phyloP scores from a whole-genome alignment of 1,140 invertebrate species.

The Semibalanus balanoides region DNA sequence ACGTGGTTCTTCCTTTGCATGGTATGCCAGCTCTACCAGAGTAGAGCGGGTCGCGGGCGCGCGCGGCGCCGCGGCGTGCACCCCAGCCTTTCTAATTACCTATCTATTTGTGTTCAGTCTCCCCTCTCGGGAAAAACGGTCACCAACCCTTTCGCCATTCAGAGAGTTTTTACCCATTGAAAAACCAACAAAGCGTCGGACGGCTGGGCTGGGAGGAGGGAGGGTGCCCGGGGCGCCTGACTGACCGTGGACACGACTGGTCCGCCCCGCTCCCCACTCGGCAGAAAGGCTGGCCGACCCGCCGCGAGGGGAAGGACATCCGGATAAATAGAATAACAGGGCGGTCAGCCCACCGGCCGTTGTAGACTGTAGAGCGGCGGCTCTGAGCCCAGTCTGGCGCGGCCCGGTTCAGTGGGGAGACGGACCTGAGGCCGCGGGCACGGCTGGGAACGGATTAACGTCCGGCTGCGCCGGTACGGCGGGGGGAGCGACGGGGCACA shows the following conservation, averaged over 20 bases:
- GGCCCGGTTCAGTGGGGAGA: too few species aligned
- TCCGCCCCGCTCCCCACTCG: background rate
- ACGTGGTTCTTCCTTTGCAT: too few species aligned
- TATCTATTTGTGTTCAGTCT: background rate
- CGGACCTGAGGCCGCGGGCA: background rate
- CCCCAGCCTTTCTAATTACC: background rate
- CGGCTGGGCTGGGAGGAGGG: background rate
- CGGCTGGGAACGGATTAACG: background rate
- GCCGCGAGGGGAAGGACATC: background rate
- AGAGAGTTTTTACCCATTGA: conserved; percentile 1
- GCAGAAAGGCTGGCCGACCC: background rate
- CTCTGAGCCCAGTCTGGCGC: background rate
- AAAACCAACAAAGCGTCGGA: background rate
- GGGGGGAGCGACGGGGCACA: background rate
- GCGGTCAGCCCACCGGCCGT: too few species aligned
- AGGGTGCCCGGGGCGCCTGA: background rate
- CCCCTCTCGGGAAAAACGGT: background rate
- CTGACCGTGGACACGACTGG: background rate
- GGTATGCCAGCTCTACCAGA: too few species aligned
- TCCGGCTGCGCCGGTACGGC: too few species aligned
- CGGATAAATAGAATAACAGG: background rate
- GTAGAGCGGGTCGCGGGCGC: too few species aligned
- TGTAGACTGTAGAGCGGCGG: too few species aligned
- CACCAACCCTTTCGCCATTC: conserved; percentile 1
- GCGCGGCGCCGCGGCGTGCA: too few species aligned